Evolutionary conservation across 2,797 vertebrate genomes (phyloP).

Genomic region (Amniataba percoides): DNA sequence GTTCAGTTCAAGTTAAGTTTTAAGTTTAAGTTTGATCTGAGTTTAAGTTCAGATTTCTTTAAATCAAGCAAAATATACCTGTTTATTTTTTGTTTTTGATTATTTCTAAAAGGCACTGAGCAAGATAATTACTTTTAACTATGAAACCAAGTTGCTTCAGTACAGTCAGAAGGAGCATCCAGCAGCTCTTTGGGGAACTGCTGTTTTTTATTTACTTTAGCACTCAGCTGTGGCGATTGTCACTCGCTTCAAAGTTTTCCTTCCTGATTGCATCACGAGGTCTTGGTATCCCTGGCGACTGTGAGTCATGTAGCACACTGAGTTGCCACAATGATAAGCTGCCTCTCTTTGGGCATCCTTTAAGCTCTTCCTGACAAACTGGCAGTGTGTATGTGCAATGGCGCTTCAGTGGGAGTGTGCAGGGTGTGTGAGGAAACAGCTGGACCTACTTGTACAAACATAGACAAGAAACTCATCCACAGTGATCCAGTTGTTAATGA

Average conservation of each 20-base stretch:
- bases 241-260: conserved; percentile 51
- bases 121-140: not conserved
- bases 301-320: conserved; percentile 49
- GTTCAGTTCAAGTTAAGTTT: not conserved
- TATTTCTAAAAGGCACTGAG: not conserved
- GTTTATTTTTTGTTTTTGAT: too few species aligned
- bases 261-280: conserved; percentile 69
- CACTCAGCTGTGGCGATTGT: conserved; percentile 29
- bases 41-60: not conserved
- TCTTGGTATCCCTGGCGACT: conserved; percentile 25
- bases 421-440: conserved; percentile 67
- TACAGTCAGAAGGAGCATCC: not conserved
- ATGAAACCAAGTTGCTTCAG: not conserved
- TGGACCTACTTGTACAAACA: conserved; percentile 38
- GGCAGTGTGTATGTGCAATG: conserved; percentile 34
- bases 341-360: conserved; percentile 52
- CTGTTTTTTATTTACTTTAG: not conserved
- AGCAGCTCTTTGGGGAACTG: not conserved
- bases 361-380: conserved; percentile 63
- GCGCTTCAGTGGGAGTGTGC: conserved; percentile 29
- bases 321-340: conserved; percentile 19
- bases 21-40: too few species aligned
- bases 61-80: not conserved
- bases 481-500: conserved; percentile 5
- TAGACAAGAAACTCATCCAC: conserved; percentile 16